These are phyloP conservation scores for Eulemur macaco DNA, from an alignment of 2,113 vertebrate species.

Conservation along the genomic window DNA sequence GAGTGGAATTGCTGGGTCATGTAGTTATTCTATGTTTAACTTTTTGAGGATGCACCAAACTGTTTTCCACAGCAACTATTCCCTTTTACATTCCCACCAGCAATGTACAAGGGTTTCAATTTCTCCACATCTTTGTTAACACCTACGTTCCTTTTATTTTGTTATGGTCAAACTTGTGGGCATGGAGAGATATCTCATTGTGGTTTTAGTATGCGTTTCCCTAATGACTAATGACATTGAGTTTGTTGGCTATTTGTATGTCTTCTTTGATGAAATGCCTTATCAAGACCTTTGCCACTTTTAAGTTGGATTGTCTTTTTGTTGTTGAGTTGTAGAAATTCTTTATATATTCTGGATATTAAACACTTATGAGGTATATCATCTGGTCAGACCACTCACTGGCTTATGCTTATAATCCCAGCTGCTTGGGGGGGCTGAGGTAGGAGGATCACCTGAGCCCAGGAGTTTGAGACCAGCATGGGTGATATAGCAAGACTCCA, in stretches of 20 bases:
- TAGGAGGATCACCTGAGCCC: no score
- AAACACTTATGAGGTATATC: background rate
- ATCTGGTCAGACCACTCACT: no score
- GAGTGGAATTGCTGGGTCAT: background rate
- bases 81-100: background rate
- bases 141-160: background rate
- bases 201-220: background rate
- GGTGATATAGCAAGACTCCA: no score
- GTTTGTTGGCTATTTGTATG: background rate
- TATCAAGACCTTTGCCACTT: background rate
- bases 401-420: no score
- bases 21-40: background rate
- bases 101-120: background rate
- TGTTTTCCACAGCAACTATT: background rate
- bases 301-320: background rate
- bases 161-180: background rate
- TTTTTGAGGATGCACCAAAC: background rate
- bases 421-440: no score
- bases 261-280: background rate
- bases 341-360: background rate
- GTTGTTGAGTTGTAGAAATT: background rate
- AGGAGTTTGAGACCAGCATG: no score
- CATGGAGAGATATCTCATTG: background rate
- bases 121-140: background rate
- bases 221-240: background rate